Conservation (phyloP, 2,113 vertebrate species). For the Nematolebias whitei region DNA sequence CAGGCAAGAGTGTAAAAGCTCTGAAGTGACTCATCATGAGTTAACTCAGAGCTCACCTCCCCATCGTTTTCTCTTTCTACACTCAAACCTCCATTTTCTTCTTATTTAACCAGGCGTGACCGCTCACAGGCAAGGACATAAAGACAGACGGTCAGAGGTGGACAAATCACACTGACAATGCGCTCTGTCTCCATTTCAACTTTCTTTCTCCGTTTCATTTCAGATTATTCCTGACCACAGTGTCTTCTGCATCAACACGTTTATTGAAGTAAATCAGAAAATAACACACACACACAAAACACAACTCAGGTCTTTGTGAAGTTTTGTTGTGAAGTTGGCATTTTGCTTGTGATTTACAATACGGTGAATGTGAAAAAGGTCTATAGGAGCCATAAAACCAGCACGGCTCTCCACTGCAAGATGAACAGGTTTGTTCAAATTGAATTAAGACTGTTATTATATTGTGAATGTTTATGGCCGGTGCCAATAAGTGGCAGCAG, state of each 20-base stretch:
- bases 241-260: slow-evolving; percentile 7
- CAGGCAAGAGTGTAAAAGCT: slow-evolving; percentile 37
- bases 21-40: slow-evolving; percentile 50
- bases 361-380: no score
- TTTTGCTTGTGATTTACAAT: no score
- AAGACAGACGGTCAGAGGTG: slow-evolving; percentile 63
- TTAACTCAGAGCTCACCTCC: slow-evolving; percentile 34
- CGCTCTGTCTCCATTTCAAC: slow-evolving; percentile 41
- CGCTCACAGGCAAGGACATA: slow-evolving; percentile 40
- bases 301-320: neutral
- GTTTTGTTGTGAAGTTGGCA: no score
- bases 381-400: no score
- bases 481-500: neutral
- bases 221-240: neutral
- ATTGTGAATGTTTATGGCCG: neutral
- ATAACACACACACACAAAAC: neutral
- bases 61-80: slow-evolving; percentile 16
- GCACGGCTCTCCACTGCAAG: neutral
- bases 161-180: slow-evolving; percentile 38
- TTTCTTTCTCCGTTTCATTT: slow-evolving; percentile 21
- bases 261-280: neutral
- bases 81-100: slow-evolving; percentile 34
- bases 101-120: slow-evolving; percentile 40
- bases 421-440: neutral
- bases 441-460: neutral